These are phyloP conservation scores for Pocota personata DNA, from an alignment of 2,888 invertebrate genomes.

Conservation along the genomic window DNA sequence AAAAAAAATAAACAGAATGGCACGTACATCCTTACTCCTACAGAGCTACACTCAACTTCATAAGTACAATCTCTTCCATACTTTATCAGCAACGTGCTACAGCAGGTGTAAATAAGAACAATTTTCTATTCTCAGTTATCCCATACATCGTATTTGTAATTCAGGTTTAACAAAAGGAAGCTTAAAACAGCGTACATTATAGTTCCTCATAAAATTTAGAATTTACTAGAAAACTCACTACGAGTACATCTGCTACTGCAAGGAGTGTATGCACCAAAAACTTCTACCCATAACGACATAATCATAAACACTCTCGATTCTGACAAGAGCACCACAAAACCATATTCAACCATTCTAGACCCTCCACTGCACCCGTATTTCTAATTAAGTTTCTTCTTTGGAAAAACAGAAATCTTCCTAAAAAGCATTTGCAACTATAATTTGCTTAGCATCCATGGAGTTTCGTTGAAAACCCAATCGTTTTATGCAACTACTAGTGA, in stretches of 20 bases:
- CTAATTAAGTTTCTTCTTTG: slow-evolving; percentile 31
- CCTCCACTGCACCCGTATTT: background rate
- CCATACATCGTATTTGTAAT: background rate
- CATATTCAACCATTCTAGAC: background rate
- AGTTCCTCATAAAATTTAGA: slow-evolving; percentile 3
- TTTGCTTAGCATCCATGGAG: slow-evolving; percentile 38
- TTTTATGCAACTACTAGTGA: slow-evolving; percentile 8
- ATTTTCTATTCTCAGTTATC: background rate
- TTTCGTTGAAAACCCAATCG: background rate
- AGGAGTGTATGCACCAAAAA: background rate
- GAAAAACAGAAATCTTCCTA: slow-evolving; percentile 15
- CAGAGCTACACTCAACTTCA: no score
- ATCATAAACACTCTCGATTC: slow-evolving; percentile 30
- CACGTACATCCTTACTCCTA: no score
- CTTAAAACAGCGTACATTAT: background rate
- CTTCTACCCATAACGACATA: slow-evolving; percentile 22
- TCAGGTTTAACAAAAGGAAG: background rate
- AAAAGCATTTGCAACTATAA: slow-evolving; percentile 44
- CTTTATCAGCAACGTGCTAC: background rate
- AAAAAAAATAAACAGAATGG: no score
- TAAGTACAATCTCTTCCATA: no score
- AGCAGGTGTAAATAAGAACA: background rate
- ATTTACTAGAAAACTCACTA: background rate
- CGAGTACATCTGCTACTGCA: slow-evolving; percentile 13
- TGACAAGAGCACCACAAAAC: background rate